Percentiles rank a stretch among this genome's conserved stretches.
Evolutionary conservation across 1,140 invertebrate species (phyloP).

Genomic region (Temnothorax curvispinosus): DNA sequence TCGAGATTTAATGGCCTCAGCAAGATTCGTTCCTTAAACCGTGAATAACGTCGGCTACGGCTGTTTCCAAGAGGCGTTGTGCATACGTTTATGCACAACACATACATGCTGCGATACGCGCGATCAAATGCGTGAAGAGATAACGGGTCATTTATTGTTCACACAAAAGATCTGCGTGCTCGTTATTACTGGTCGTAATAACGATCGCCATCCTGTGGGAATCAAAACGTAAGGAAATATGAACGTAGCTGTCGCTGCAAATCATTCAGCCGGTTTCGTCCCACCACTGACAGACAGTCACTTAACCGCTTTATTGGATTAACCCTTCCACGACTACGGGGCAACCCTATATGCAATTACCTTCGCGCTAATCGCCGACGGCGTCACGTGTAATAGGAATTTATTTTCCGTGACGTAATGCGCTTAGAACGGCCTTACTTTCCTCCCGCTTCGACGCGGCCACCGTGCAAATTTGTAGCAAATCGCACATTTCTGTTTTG

Average conservation of each 20-base stretch:
- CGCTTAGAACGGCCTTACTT: constrained; percentile 44
- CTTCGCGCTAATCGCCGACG: constrained; percentile 67
- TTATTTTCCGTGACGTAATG: constrained; percentile 66
- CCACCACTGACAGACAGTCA: constrained; percentile 11
- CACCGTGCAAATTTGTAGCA: constrained; percentile 19
- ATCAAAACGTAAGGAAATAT: constrained; percentile 36
- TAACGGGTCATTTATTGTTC: background rate
- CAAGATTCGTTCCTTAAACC: constrained; percentile 64
- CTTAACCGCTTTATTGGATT: constrained; percentile 71
- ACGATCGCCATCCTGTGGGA: constrained; percentile 33
- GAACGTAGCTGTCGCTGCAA: background rate
- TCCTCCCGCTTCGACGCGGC: background rate
- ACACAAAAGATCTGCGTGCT: background rate
- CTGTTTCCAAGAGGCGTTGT: constrained; percentile 39
- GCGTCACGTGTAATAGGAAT: constrained; percentile 73
- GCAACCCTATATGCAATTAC: constrained; percentile 66
- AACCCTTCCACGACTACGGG: constrained; percentile 52
- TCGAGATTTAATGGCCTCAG: constrained; percentile 47
- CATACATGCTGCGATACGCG: background rate
- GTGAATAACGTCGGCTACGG: constrained; percentile 61
- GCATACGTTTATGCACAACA: background rate
- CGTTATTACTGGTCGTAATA: constrained; percentile 27
- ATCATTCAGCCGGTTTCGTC: constrained; percentile 41
- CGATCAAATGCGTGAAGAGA: background rate
- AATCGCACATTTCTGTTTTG: constrained; percentile 31